Percentiles rank a stretch among this genome's conserved stretches.
phyloP scores from a whole-genome alignment of 1,140 invertebrate genomes.

The Choristoneura fumiferana region DNA sequence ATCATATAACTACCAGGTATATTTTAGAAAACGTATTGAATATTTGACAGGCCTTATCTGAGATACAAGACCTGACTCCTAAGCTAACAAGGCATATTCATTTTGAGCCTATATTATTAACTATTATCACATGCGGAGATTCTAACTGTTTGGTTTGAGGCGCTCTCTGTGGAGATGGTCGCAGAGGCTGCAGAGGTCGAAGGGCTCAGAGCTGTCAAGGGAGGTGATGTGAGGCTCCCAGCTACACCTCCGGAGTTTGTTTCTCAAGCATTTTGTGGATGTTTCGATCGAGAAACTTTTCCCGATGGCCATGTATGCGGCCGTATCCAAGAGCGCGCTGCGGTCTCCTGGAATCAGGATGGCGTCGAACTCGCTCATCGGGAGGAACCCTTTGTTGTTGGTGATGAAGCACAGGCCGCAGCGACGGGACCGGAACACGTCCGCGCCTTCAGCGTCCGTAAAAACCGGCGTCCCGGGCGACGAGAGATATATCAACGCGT shows the following conservation, averaged over 20 bases:
- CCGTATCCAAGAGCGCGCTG: constrained; percentile 1
- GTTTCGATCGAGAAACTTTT: constrained; percentile 32
- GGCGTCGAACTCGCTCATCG: constrained; percentile 35
- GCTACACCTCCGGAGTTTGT: constrained; percentile 28
- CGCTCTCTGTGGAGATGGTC: constrained; percentile 11
- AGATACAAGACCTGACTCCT: constrained; percentile 6
- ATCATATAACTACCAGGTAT: constrained; percentile 8
- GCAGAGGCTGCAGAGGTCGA: constrained; percentile 34
- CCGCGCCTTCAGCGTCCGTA: constrained; percentile 30
- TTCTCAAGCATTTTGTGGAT: constrained; percentile 24
- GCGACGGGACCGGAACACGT: constrained; percentile 27
- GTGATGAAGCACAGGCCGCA: constrained; percentile 40
- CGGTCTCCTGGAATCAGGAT: constrained; percentile 24
- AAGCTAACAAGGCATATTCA: constrained; percentile 23
- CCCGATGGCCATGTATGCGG: constrained; percentile 22
- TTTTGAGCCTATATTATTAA: constrained; percentile 12
- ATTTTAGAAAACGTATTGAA: constrained; percentile 17
- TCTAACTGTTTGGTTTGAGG: constrained; percentile 19
- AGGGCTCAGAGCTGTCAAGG: constrained; percentile 18
- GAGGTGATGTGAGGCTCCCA: constrained; percentile 29
- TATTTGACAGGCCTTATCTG: constrained; percentile 21
- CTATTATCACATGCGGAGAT: constrained; percentile 19
- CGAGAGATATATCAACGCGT: constrained; percentile 30
- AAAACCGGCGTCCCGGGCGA: constrained; percentile 24
- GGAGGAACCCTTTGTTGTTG: constrained; percentile 38